A percentile compares a stretch with the other conserved stretches of the same genome.
Evolutionary conservation across 2,888 invertebrate species (phyloP).

Genomic region (Amiota minor): DNA sequence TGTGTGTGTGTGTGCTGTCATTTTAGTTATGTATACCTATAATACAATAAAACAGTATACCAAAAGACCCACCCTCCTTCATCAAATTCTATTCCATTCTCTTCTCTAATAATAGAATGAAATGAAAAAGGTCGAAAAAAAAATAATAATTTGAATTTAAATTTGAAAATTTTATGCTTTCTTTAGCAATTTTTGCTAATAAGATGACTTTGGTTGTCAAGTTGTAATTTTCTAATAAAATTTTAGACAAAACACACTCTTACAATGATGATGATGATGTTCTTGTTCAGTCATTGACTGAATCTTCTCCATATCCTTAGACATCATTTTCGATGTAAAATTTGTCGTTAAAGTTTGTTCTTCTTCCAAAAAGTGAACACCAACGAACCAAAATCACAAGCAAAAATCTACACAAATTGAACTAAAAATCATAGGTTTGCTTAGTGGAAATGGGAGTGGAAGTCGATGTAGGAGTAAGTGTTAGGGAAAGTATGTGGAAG

Average conservation of each 20-base stretch:
- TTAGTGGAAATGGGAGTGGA: too few relatives aligned
- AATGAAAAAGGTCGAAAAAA: background rate
- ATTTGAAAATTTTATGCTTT: slow-evolving; percentile 11
- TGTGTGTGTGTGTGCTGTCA: background rate
- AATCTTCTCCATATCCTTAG: too few relatives aligned
- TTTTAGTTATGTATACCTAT: background rate
- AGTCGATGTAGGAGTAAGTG: too few relatives aligned
- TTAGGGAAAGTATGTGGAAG: background rate
- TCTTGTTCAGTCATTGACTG: too few relatives aligned
- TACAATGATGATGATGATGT: background rate
- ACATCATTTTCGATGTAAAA: too few relatives aligned
- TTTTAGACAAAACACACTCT: background rate
- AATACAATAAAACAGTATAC: background rate
- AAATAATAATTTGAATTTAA: slow-evolving; percentile 20
- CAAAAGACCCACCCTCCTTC: background rate
- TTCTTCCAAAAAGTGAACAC: too few relatives aligned
- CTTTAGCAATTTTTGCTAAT: slow-evolving; percentile 1
- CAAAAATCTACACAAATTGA: slow-evolving; percentile 43
- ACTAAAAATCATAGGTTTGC: slow-evolving; percentile 43
- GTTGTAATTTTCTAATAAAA: background rate
- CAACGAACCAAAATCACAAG: background rate
- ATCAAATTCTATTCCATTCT: background rate
- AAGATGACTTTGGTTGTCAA: background rate
- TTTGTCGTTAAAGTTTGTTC: too few relatives aligned
- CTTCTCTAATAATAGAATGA: too few relatives aligned